phyloP scores from a whole-genome alignment of 2,113 vertebrate genomes.

The Tenebrosternarchus preto region DNA sequence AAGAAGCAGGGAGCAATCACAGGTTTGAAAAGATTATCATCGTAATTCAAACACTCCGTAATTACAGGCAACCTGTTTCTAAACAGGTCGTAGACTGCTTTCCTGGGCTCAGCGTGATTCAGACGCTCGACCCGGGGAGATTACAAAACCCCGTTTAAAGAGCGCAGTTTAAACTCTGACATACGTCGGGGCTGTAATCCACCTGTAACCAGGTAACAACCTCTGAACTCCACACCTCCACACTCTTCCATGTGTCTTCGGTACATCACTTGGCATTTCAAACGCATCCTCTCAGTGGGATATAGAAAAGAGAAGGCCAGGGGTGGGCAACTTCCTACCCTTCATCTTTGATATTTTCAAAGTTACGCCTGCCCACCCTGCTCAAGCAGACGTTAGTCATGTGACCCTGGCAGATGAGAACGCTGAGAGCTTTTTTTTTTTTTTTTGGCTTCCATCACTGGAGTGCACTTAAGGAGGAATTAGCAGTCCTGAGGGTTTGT shows the following conservation, averaged over 20 bases:
- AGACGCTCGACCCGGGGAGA: background rate
- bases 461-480: constrained; percentile 14
- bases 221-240: background rate
- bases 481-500: background rate
- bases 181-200: background rate
- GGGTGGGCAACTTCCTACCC: constrained; percentile 4
- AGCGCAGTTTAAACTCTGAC: background rate
- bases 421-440: background rate
- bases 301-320: constrained; percentile 4
- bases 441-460: background rate
- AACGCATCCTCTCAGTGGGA: background rate
- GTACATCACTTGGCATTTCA: constrained; percentile 3
- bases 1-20: background rate
- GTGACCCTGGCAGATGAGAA: background rate
- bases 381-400: constrained; percentile 15
- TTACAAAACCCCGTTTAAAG: background rate
- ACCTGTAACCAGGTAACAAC: background rate
- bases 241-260: background rate
- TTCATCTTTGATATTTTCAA: constrained; percentile 21
- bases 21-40: constrained; percentile 2
- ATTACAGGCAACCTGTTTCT: background rate
- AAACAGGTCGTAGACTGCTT: background rate
- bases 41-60: background rate
- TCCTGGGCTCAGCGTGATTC: background rate
- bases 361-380: background rate